Evolutionary conservation across 1,140 invertebrate species (phyloP).

Genomic region (Diorhabda sublineata): DNA sequence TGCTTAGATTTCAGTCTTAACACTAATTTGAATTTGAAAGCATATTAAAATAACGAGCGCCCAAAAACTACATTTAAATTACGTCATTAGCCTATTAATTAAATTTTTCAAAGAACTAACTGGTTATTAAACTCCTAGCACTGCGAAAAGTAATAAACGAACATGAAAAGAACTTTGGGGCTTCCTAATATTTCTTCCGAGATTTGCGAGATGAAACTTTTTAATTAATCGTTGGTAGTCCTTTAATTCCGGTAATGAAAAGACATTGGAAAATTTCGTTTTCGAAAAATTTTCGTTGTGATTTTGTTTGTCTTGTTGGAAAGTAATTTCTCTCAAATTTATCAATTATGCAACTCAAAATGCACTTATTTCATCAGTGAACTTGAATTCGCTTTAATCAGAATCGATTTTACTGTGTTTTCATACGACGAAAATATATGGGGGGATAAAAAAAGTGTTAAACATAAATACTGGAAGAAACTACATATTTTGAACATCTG

Average conservation of each 20-base stretch:
- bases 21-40: background rate
- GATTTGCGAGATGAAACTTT: constrained; percentile 11
- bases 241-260: constrained; percentile 14
- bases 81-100: background rate
- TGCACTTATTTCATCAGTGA: no score
- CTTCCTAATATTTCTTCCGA: constrained; percentile 6
- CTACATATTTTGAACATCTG: no score
- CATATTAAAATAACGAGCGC: background rate
- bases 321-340: constrained; percentile 8
- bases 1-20: no score
- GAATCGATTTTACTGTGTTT: no score
- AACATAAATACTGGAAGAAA: no score
- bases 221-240: constrained; percentile 13
- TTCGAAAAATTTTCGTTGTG: constrained; percentile 1
- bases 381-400: no score
- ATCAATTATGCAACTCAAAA: constrained; percentile 2
- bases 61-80: background rate
- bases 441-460: no score
- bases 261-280: constrained; percentile 13
- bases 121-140: constrained; percentile 3
- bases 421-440: no score
- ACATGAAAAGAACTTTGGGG: constrained; percentile 4
- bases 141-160: constrained; percentile 8
- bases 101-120: background rate
- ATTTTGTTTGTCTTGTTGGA: background rate